Base-by-base conservation (phyloP, 2,888 invertebrate species). In the Ctenicera cuprea region DNA sequence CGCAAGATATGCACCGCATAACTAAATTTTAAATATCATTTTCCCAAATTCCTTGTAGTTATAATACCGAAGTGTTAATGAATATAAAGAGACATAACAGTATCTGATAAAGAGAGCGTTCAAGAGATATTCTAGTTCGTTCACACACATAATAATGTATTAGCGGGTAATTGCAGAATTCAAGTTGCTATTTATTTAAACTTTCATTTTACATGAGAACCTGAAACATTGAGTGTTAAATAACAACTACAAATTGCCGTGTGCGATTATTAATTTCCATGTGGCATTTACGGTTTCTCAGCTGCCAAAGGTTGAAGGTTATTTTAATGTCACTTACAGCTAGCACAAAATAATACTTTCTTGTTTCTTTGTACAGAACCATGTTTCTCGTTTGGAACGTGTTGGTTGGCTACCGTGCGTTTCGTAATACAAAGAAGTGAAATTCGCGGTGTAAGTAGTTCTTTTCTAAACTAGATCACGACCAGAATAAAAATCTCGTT, bases 261-360 rank as follows among this genome's bases (percentile, higher is more conserved):
- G 33, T 41, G 48, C 52, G 38, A 69, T 73, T 73, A 73, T 68
- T 73, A 73, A 69, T 69, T 73, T 73, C 63, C 69, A 57, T 59
- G 33, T 64, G 73, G 63, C 73, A 73, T 73, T 73, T 73, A 65
- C 64, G 61, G 45, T 73, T 73, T 65, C 64, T 69, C 41, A 45
- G 54, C 69, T 69, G 61, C 45, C 69, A 69, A 69, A 73, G 73
- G 73, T 73, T 73, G 69, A 73, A 73, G 73, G 73, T 73, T 69
- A 20, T 41, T 37, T 71, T 73, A 73, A 73, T 73, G 68, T 63
- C 69, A 68, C 54, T 73, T 52, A 50, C 41, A 22, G 48, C 70
- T 38, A 50, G 38, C 37, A 45, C 16, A 61, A 30, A 37, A 59
- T 59, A 68, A 68, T 61, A 61, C 68, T 59, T 68, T 68, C 61